A percentile compares a stretch with the other conserved stretches of the same genome.
Evolutionary conservation across 2,797 vertebrate species (phyloP).

Genomic region (Phrynocephalus forsythii): DNA sequence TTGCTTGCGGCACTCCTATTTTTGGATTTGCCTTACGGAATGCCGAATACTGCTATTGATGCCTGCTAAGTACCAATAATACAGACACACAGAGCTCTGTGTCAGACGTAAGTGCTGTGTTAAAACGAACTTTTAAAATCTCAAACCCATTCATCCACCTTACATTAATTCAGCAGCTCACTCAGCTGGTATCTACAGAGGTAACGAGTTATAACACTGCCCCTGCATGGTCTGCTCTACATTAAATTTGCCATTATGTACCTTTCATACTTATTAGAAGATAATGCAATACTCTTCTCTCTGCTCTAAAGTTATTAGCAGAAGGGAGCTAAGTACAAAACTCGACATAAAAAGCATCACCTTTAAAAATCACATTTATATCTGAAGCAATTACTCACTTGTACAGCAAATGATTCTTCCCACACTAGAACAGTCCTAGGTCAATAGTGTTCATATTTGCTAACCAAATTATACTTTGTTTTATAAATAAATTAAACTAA

Average conservation of each 20-base stretch:
- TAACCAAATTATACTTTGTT: neutral
- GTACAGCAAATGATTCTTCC: neutral
- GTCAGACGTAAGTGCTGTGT: neutral
- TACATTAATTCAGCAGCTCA: neutral
- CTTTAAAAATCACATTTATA: constrained; percentile 48
- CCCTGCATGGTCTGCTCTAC: neutral
- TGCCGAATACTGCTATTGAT: too few relatives aligned
- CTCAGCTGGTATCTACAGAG: neutral
- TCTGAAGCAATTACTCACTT: constrained; percentile 22
- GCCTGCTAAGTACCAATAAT: too few relatives aligned
- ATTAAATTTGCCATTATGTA: neutral
- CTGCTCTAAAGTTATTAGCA: constrained; percentile 32
- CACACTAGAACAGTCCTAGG: neutral
- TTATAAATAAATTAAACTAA: neutral
- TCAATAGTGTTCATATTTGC: neutral
- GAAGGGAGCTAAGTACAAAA: constrained; percentile 33
- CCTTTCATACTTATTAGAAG: neutral
- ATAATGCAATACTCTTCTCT: constrained; percentile 14
- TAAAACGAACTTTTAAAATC: constrained; percentile 28
- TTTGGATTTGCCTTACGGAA: too few relatives aligned
- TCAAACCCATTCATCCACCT: neutral
- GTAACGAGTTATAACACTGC: neutral
- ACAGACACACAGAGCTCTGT: too few relatives aligned
- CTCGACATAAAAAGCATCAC: constrained; percentile 46
- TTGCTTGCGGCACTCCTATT: too few relatives aligned